A percentile compares a stretch with the other conserved stretches of the same genome.
Conservation (phyloP, 1,140 invertebrate species). For the Listronotus bonariensis region DNA sequence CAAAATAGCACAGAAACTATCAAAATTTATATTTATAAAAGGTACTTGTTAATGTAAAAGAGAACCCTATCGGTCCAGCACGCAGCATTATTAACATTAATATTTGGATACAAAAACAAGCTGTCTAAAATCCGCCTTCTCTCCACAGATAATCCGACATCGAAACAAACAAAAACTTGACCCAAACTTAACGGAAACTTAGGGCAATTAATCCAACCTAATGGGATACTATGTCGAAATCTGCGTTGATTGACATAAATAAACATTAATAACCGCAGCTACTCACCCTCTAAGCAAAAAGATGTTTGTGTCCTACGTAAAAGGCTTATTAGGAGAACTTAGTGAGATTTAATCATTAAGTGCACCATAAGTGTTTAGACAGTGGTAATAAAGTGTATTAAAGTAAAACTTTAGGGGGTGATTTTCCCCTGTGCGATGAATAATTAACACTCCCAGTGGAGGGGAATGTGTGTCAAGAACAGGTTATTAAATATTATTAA, state of each 20-base stretch:
- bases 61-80: no score
- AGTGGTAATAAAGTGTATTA: no score
- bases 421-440: conserved; percentile 1
- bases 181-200: conserved; percentile 14
- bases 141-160: conserved; percentile 23
- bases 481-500: conserved; percentile 18
- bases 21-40: no score
- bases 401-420: no score
- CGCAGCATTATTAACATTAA: conserved; percentile 8
- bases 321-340: no score
- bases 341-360: no score
- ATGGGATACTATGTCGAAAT: conserved; percentile 11
- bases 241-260: conserved; percentile 17
- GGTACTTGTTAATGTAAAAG: no score
- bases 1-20: no score
- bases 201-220: conserved; percentile 14
- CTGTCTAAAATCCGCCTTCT: conserved; percentile 1
- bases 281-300: no score
- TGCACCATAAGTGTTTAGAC: no score
- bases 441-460: background rate
- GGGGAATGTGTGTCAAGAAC: conserved; percentile 30
- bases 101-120: conserved; percentile 4
- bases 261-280: conserved; percentile 2
- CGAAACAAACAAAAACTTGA: conserved; percentile 20
- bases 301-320: no score